Percentiles rank a stretch among this genome's conserved stretches.
Evolutionary conservation across 2,797 vertebrate species (phyloP).

Genomic region (Lates japonicus): DNA sequence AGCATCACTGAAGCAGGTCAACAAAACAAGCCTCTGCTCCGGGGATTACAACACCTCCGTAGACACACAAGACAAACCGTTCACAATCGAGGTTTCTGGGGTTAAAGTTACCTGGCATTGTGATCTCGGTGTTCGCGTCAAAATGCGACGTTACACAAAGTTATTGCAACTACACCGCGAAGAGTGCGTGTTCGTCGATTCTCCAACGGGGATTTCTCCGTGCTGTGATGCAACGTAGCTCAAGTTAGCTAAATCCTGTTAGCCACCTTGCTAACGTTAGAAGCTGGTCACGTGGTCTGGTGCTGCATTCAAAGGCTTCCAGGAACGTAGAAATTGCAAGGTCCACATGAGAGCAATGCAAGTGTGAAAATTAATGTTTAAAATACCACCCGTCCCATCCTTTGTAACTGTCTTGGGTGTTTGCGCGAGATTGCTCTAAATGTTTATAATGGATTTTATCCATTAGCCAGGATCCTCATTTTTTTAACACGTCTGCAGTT

Average conservation of each 20-base stretch:
- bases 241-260: constrained; percentile 76
- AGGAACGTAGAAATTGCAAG: not conserved
- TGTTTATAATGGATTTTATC: no score
- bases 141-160: constrained; percentile 45
- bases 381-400: not conserved
- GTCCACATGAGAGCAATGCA: not conserved
- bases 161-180: constrained; percentile 49
- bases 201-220: constrained; percentile 59
- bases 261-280: constrained; percentile 79
- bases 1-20: constrained; percentile 76
- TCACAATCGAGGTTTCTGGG: not conserved
- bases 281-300: constrained; percentile 84
- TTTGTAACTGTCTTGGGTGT: not conserved
- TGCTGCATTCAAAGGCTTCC: constrained; percentile 31
- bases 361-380: not conserved
- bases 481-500: not conserved
- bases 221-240: constrained; percentile 76
- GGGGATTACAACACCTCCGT: constrained; percentile 26
- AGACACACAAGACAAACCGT: not conserved
- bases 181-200: constrained; percentile 58
- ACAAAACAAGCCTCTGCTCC: constrained; percentile 76
- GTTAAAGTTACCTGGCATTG: constrained; percentile 85
- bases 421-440: not conserved
- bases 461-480: not conserved
- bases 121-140: constrained; percentile 45